Evolutionary conservation across 2,113 vertebrate species (phyloP).

Genomic region (Corythornis madagascariensis): DNA sequence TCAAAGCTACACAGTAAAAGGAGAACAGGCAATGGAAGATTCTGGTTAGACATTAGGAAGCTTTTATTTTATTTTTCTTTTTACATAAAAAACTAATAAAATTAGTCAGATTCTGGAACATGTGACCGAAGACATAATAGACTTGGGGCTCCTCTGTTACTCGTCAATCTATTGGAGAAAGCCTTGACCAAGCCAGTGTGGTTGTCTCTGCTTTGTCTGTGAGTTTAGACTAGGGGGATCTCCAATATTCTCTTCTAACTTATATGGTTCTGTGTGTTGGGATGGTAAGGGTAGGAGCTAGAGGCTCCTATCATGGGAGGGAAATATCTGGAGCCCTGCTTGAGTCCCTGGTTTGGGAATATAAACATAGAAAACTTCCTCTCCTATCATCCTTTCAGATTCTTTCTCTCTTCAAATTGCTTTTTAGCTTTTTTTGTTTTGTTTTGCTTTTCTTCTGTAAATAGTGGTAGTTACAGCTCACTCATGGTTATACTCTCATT

Average conservation of each 20-base stretch:
- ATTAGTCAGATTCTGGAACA: not conserved
- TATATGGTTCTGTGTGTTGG: not conserved
- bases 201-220: not conserved
- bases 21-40: not conserved
- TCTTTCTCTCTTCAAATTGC: not conserved
- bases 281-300: not conserved
- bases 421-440: not conserved
- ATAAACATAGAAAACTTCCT: not conserved
- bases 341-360: not conserved
- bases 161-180: not conserved
- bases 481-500: fast-evolving
- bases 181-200: not conserved
- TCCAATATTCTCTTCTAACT: not conserved
- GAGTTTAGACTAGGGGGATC: not conserved
- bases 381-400: not conserved
- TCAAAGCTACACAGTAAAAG: not conserved
- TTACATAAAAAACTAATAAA: not conserved
- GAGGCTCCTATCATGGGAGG: not conserved
- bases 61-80: not conserved
- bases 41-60: not conserved
- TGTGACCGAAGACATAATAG: not conserved
- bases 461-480: not conserved
- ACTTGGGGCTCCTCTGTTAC: not conserved
- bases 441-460: not conserved
- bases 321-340: not conserved